Percentiles rank a stretch among this genome's conserved stretches.
phyloP scores from a whole-genome alignment of 2,113 vertebrate species.

The Chloebia gouldiae region DNA sequence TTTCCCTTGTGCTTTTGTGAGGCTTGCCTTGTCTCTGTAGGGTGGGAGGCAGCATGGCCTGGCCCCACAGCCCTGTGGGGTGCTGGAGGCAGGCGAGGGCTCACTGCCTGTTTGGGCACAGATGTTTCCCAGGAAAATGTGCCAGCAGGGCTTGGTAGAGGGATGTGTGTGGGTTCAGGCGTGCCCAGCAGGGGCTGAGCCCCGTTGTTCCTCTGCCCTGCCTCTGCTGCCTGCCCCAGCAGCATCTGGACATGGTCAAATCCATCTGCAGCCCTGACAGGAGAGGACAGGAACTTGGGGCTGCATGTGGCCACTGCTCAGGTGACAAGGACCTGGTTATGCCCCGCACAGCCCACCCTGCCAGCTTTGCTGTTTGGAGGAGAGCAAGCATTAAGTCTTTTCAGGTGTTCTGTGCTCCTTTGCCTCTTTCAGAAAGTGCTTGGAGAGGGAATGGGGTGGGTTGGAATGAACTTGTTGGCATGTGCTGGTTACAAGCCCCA shows the following conservation, averaged over 20 bases:
- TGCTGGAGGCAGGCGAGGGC: not conserved
- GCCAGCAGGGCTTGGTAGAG: not conserved
- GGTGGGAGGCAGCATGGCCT: not conserved
- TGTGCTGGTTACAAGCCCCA: not conserved
- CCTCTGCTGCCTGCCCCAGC: not conserved
- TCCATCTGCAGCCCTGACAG: not conserved
- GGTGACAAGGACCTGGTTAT: not conserved
- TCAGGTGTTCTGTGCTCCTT: not conserved
- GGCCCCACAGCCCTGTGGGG: accelerated
- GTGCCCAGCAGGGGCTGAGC: not conserved
- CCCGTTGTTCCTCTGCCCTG: not conserved
- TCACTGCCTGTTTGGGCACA: accelerated
- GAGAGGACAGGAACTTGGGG: not conserved
- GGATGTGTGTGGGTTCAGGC: not conserved
- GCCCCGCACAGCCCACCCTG: not conserved
- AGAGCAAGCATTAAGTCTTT: not conserved
- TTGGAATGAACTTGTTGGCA: not conserved
- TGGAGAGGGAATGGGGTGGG: accelerated
- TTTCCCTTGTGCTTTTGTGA: not conserved
- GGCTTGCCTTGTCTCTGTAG: not conserved
- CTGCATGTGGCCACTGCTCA: accelerated
- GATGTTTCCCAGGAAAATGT: not conserved
- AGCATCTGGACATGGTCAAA: not conserved
- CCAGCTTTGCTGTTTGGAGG: not conserved
- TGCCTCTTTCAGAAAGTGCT: not conserved